Conservation (phyloP, 2,113 vertebrate species). For the Nicator chloris region DNA sequence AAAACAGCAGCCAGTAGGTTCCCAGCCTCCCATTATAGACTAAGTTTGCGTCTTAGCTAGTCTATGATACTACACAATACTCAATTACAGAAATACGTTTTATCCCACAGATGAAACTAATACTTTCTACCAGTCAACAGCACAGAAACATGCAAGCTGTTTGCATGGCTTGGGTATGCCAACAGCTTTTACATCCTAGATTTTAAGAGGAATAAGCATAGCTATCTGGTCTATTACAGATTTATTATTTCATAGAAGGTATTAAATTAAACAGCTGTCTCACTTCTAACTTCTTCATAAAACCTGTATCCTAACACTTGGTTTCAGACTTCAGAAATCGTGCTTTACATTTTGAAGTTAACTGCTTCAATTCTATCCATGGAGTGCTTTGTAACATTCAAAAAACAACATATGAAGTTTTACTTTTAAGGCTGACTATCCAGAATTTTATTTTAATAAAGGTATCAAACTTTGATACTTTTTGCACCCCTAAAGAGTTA, state of each 20-base stretch:
- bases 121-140: not conserved
- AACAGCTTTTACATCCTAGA: not conserved
- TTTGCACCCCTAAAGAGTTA: not conserved
- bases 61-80: not conserved
- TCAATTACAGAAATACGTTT: not conserved
- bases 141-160: not conserved
- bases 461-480: not conserved
- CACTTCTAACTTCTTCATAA: not conserved
- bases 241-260: not conserved
- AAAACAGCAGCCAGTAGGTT: not conserved
- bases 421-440: not conserved
- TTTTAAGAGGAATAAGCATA: not conserved
- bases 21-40: not conserved
- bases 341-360: not conserved
- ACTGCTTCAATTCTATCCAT: not conserved
- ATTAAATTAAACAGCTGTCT: not conserved
- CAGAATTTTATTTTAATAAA: not conserved
- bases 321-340: not conserved
- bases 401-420: not conserved
- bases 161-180: not conserved
- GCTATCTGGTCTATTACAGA: not conserved
- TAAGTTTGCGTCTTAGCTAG: not conserved
- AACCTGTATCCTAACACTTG: rapidly evolving
- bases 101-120: not conserved
- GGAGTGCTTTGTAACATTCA: not conserved